Conservation (phyloP, 30 jellyfish, hydroid and myxozoan species). For the Cassiopea xamachana region DNA sequence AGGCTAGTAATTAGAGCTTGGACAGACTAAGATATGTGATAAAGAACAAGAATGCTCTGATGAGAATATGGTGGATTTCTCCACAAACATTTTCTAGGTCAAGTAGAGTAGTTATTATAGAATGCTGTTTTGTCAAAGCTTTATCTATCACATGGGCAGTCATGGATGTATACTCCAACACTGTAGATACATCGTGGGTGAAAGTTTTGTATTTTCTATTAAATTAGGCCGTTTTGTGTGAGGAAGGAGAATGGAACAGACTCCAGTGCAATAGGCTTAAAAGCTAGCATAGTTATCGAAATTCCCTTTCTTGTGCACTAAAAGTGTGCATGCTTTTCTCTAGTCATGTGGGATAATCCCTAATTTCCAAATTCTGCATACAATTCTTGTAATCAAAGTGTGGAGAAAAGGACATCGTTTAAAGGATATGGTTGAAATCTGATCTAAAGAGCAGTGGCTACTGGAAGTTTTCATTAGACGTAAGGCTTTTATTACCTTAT, state of each 20-base stretch:
- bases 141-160: background rate
- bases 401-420: background rate
- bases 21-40: conserved; percentile 2
- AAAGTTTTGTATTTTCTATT: background rate
- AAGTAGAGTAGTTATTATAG: background rate
- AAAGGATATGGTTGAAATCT: background rate
- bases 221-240: too few relatives aligned
- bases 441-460: background rate
- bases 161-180: background rate
- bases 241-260: background rate
- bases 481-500: background rate
- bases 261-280: background rate
- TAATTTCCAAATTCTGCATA: background rate
- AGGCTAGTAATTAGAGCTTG: background rate
- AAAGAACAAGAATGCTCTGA: conserved; percentile 8
- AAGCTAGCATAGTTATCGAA: background rate
- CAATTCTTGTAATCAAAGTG: background rate
- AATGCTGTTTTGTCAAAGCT: conserved; percentile 32
- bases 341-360: background rate
- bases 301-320: background rate
- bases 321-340: conserved; percentile 3
- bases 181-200: background rate
- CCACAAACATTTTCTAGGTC: background rate
- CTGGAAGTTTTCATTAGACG: background rate
- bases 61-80: conserved; percentile 21